Base-by-base conservation (phyloP, 1,140 invertebrate species). In the Bombus waltoni region DNA sequence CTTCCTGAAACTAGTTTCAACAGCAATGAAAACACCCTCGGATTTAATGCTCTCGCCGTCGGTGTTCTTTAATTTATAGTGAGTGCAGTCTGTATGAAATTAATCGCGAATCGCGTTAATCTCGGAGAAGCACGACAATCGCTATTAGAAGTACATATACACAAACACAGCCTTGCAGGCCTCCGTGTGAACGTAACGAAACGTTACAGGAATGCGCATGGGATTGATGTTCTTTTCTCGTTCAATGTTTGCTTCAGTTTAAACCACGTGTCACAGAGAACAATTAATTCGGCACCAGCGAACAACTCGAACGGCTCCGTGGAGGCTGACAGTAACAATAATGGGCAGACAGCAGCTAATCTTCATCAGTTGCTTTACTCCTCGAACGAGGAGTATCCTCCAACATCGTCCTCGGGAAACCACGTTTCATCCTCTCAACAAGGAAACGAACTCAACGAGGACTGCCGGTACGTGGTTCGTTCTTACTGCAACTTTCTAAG, bases 341-440 rank as follows among this genome's bases (percentile, higher is more conserved):
- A 92, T 72, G 91, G 90, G 1, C 90, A 93, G 71, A 91, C 91
- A 11, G 82, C 93, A 3, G 65, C 91, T 15, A 94, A 91, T 86
- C 91, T 95, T 71, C 94, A 95, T 81, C 94, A 95, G 77, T 87
- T 95, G 28, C 89, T 95, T 40, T 95, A 94, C 68, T 88, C 93
- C 8, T 93, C 92, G 9, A 94, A 92, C 68, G 94, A 95, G 18
- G 94, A 95, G 18, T 95, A 95, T 83, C 92, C 93, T 32, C 86
- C 92, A 28, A 94, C 92, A 35, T 93, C 94, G 18, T 92, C 92
- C 6, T 91, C 94, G 28, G 93, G 92, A 15, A 95, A 95, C 88
- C 95, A 95, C 28, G 94, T 95, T 2, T 94, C 95, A n/a, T 95
- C 95, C 8, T 95, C 95, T 0, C 94, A 95, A 35, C 95, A 95